A percentile compares a stretch with the other conserved stretches of the same genome.
These are phyloP conservation scores for Onychostoma macrolepis DNA, from an alignment of 2,113 vertebrate species.

Conservation along the genomic window DNA sequence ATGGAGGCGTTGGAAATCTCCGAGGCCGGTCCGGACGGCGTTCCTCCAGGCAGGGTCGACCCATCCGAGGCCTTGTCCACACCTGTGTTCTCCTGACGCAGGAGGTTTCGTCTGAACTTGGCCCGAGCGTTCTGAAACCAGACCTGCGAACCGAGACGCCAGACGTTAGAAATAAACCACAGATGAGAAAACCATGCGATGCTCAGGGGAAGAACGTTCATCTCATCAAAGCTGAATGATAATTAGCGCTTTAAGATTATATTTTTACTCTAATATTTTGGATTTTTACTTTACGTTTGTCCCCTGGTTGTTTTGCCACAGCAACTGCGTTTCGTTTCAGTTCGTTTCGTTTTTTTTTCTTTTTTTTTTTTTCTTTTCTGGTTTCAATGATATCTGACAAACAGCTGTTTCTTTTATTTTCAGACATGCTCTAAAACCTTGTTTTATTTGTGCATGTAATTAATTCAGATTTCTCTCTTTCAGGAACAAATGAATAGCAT, in stretches of 20 bases:
- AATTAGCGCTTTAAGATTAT: slow-evolving; percentile 69
- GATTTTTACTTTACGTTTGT: slow-evolving; percentile 50
- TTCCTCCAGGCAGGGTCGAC: slow-evolving; percentile 89
- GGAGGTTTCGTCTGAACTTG: slow-evolving; percentile 97
- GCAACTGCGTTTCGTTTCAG: slow-evolving; percentile 60
- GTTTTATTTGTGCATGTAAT: slow-evolving; percentile 10
- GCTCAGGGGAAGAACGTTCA: slow-evolving; percentile 46
- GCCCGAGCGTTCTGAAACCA: slow-evolving; percentile 99
- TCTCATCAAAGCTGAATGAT: slow-evolving; percentile 75
- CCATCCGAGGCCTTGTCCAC: slow-evolving; percentile 93
- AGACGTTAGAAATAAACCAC: slow-evolving; percentile 5
- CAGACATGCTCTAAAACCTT: neutral
- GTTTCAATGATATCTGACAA: slow-evolving; percentile 27
- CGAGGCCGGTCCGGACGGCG: slow-evolving; percentile 92
- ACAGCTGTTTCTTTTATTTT: slow-evolving; percentile 17
- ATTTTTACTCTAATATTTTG: slow-evolving; percentile 43
- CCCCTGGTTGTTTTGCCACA: slow-evolving; percentile 67
- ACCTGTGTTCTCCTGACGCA: slow-evolving; percentile 95
- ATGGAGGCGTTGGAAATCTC: slow-evolving; percentile 98
- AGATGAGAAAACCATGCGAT: slow-evolving; percentile 54
- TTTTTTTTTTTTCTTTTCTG: neutral
- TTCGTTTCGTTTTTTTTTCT: too few species aligned
- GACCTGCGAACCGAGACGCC: slow-evolving; percentile 77
- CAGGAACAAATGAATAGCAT: neutral
- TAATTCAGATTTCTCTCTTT: slow-evolving; percentile 1